Conservation (phyloP, 2,888 invertebrate genomes). For the Drosophila buzzatii region DNA sequence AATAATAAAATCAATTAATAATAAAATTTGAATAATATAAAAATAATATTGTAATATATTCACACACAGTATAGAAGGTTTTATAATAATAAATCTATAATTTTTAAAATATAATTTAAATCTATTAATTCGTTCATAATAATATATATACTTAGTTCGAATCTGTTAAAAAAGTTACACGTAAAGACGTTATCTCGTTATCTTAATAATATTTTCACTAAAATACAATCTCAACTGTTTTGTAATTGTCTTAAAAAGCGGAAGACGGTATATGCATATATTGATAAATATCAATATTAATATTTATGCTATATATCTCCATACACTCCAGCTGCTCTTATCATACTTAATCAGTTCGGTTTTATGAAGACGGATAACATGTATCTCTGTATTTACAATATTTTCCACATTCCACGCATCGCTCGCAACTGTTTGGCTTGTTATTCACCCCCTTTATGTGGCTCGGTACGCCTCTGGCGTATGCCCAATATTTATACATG, state of each 20-base stretch:
- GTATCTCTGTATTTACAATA: neutral
- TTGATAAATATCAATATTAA: slow-evolving; percentile 3
- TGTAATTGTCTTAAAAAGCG: neutral
- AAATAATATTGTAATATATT: too few relatives aligned
- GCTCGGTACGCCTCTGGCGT: slow-evolving; percentile 6
- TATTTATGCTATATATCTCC: neutral
- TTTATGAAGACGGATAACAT: neutral
- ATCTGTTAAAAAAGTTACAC: neutral
- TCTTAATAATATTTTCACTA: neutral
- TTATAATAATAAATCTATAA: too few relatives aligned
- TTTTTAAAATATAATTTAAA: neutral
- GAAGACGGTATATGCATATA: neutral
- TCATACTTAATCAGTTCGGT: neutral
- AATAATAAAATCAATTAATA: neutral
- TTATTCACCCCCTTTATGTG: neutral
- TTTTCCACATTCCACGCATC: neutral
- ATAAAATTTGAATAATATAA: too few relatives aligned
- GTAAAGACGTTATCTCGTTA: neutral
- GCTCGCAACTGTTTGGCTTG: neutral
- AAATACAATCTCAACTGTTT: neutral
- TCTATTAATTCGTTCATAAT: too few relatives aligned
- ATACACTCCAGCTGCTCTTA: neutral
- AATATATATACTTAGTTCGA: neutral
- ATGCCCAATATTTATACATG: slow-evolving; percentile 2
- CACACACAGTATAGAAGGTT: too few relatives aligned